These are phyloP conservation scores for Cinclus cinclus DNA, from an alignment of 2,113 vertebrate species.

Conservation along the genomic window DNA sequence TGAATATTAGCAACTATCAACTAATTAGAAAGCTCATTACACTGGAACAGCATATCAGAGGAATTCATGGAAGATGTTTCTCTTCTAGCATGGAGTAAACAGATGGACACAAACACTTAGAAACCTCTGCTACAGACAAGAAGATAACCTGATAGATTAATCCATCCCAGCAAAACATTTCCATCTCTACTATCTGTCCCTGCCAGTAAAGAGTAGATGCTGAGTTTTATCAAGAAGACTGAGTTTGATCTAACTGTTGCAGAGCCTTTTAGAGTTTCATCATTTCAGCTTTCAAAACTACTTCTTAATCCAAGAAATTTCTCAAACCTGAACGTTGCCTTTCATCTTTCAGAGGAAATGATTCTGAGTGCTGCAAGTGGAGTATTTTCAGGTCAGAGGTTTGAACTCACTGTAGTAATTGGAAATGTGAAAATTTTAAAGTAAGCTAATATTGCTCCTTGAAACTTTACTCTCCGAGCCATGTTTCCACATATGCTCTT, in stretches of 20 bases:
- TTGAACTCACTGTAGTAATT: not conserved
- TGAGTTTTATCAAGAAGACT: not conserved
- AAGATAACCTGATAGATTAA: not conserved
- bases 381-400: not conserved
- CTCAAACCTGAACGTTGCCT: not conserved
- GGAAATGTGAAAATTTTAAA: not conserved
- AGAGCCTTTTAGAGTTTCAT: not conserved
- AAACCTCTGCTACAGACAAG: not conserved
- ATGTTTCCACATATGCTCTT: not conserved
- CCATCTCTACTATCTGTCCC: not conserved
- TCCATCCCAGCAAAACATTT: not conserved
- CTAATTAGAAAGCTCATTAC: conserved; percentile 1
- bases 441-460: not conserved
- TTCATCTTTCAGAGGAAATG: not conserved
- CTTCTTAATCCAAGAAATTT: not conserved
- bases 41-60: not conserved
- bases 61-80: not conserved
- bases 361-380: not conserved
- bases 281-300: not conserved
- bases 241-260: not conserved
- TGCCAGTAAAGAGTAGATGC: not conserved
- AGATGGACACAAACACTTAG: not conserved
- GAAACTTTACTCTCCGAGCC: not conserved
- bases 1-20: not conserved
- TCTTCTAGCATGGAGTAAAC: not conserved